Base-by-base conservation (phyloP, 2,888 invertebrate genomes). In the Microplitis deprimator region DNA sequence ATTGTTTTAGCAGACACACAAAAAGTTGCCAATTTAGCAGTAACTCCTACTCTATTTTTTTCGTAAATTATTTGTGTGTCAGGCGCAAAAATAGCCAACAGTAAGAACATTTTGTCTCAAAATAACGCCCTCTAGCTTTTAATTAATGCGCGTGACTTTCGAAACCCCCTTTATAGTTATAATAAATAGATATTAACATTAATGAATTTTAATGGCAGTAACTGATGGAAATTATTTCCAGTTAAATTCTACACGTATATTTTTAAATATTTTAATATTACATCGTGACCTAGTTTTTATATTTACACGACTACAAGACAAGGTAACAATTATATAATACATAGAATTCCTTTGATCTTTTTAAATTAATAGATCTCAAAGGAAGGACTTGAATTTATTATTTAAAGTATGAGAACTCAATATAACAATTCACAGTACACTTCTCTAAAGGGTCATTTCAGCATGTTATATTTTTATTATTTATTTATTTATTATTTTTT, bases 131-230 rank as follows among this genome's bases (percentile, higher is more conserved):
- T 29, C 29, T 29, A 29, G 29, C 29, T 29, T 29, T 29, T 29
- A 29, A 29, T 29, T 29, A 29, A 29, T 29, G 29, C 29, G 29
- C 29, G 29, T 29, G 4, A 29, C 29, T 29, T 29, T 29, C 4
- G 4, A 29, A 29, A 29, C 29, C 8, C 29, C 50, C 4, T 50
- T 10, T 50, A 50, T 4, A 50, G 13, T 50, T 50, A 50, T 50
- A 16, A 50, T 60, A 59, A 75, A 69, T 61, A 39, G 38, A 40
- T 61, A 67, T 65, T 60, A 17, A 67, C 38, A 59, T n/a, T 20
- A 16, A 67, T 62, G 68, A 68, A 60, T 70, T 69, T 73, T 59
- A 60, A 41, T 77, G 70, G 73, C 73, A 75, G 77, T 75, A 60
- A 64, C 61, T 50, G 41, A 67, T 61, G 61, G 20, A 64, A 70